These are phyloP conservation scores for Metopia argyrocephala DNA, from an alignment of 2,888 invertebrate genomes.

Conservation along the genomic window DNA sequence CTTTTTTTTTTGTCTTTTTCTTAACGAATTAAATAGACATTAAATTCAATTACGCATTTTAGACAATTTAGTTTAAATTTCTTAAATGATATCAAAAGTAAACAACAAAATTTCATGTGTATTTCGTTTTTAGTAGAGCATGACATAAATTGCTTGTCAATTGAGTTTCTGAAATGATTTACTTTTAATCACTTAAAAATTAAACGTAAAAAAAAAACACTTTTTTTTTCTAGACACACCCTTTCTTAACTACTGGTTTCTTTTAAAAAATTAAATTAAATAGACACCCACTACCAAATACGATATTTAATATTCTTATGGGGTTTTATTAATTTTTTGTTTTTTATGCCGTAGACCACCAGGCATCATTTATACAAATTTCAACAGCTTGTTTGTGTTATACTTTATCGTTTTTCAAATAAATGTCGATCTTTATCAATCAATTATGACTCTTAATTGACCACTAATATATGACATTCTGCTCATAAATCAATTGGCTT, in stretches of 20 bases:
- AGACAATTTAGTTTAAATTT: background rate
- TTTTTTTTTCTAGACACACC: no score
- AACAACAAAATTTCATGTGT: background rate
- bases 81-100: background rate
- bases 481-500: conserved; percentile 47
- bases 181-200: no score
- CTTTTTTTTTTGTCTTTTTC: no score
- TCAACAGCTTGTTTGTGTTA: no score
- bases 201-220: no score
- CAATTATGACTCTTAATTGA: conserved; percentile 41
- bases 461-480: conserved; percentile 37
- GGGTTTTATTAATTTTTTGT: no score
- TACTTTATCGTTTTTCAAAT: background rate
- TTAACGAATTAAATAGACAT: conserved; percentile 7
- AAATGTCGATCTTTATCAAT: background rate
- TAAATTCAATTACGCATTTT: conserved; percentile 22
- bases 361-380: no score
- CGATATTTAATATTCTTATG: no score
- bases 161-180: background rate
- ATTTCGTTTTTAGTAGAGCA: conserved; percentile 5
- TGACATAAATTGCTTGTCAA: conserved; percentile 28
- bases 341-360: no score
- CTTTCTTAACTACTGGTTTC: no score
- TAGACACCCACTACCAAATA: no score
- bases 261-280: no score